Evolutionary conservation across 1,140 invertebrate genomes (phyloP), one percentile per base, ranked within the genome.

Genomic region (Laupala kohalensis): DNA sequence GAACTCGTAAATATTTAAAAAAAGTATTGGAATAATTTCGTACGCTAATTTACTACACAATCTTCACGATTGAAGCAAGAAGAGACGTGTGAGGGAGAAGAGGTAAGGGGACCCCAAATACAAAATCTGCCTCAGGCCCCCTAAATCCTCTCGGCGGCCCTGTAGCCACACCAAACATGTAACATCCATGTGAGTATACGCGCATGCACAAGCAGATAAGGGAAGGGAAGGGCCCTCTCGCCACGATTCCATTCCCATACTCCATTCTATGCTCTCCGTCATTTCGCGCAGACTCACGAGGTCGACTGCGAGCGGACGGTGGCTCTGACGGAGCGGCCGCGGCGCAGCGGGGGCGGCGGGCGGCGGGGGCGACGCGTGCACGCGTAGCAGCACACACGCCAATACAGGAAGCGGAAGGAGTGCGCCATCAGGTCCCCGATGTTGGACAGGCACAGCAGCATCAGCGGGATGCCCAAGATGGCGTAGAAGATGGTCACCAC

Each of bases 361-460:
- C 85, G 87, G 75, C 88, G 91, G 0, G 92, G 90, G 26, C 88
- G 89, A 64, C 90, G 87, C 0, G 91, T 94, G 79, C 92, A 95
- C 63, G 93, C 86, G 78, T 93, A 95, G 77, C 93, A 96, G 76
- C 93, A 95, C 6, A 93, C 89, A 71, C 90, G 88, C 93, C 92
- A 95, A 77, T 95, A 96, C 3, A 95, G 80, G 78, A 95, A 95
- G 73, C 92, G 90, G 81, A 97, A 97, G 30, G 94, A 93, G 69
- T 94, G 92, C 6, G 95, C 94, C 92, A 98, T 94, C 69, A 95
- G 90, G 79, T 96, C 93, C n/a, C 95, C 95, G 73, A 98, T 96
- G 78, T 96, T 96, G 62, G 94, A 96, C 29, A 98, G 84, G 76
- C 94, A 96, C 4, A 97, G 85, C 69, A 98, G 86, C 92, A 97